phyloP scores from a whole-genome alignment of 1,140 invertebrate species.

The Hyles vespertilio region DNA sequence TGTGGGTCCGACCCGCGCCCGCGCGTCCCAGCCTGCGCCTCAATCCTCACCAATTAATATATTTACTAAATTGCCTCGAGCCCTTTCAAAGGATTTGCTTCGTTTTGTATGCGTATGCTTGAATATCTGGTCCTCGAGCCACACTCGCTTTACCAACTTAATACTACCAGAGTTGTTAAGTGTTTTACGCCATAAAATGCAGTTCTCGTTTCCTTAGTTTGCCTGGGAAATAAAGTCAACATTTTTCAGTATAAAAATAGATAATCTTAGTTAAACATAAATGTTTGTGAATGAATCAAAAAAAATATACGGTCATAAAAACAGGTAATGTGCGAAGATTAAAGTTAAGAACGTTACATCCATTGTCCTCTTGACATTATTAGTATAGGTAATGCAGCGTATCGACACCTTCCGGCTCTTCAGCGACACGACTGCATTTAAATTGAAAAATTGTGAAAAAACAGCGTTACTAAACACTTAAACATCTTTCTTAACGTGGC shows the following conservation, averaged over 20 bases:
- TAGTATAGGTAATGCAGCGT: conserved; percentile 61
- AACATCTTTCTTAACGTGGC: conserved; percentile 73
- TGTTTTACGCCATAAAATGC: no score
- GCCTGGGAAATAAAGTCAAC: no score
- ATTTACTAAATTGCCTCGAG: conserved; percentile 53
- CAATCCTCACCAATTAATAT: conserved; percentile 58
- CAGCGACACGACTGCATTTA: conserved; percentile 63
- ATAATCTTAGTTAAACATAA: no score
- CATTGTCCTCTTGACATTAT: conserved; percentile 41
- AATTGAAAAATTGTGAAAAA: conserved; percentile 74
- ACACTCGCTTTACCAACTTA: no score
- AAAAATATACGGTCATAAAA: no score
- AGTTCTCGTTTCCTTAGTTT: no score
- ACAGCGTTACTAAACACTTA: conserved; percentile 73
- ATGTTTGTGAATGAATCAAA: no score
- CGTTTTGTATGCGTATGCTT: no score
- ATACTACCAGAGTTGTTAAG: no score
- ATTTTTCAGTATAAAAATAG: no score
- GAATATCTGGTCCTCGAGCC: no score
- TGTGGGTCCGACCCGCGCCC: conserved; percentile 49
- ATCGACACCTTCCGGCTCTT: conserved; percentile 71
- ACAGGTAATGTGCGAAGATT: background rate
- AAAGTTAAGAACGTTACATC: conserved; percentile 23
- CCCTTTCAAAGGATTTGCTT: no score
- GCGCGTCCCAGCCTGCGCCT: conserved; percentile 19